Percentiles rank a stretch among this genome's conserved stretches.
phyloP scores from a whole-genome alignment of 2,797 vertebrate species.

The Poeciliopsis gracilis region DNA sequence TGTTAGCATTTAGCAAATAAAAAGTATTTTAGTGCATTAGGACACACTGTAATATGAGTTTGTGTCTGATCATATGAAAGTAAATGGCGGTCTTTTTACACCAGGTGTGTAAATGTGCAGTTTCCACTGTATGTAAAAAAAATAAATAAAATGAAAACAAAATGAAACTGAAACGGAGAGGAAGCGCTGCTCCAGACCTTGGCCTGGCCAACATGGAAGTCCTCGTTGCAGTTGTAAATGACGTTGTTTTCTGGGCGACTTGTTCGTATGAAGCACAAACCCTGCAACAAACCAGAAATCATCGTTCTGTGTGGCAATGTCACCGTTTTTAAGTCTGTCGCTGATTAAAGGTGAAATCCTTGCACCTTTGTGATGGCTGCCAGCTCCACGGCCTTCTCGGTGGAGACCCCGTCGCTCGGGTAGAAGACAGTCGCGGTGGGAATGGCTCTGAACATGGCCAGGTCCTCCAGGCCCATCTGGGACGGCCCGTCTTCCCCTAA shows the following conservation, averaged over 20 bases:
- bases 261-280: conserved; percentile 94
- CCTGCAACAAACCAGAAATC: conserved; percentile 75
- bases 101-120: not conserved
- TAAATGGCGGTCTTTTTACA: not conserved
- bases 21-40: not conserved
- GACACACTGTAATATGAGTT: not conserved
- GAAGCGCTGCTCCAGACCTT: conserved; percentile 80
- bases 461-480: conserved; percentile 87
- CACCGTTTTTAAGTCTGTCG: not conserved
- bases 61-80: not conserved
- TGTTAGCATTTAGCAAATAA: not conserved
- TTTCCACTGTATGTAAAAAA: not conserved
- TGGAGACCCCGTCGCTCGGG: conserved; percentile 91
- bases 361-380: conserved; percentile 94
- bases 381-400: conserved; percentile 94
- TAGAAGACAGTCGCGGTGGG: conserved; percentile 92
- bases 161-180: not conserved
- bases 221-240: conserved; percentile 91
- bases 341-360: not conserved
- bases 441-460: conserved; percentile 90
- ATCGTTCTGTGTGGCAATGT: not conserved
- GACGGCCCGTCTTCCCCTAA: conserved; percentile 92
- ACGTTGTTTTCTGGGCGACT: conserved; percentile 91
- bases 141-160: not conserved
- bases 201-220: conserved; percentile 92